These are phyloP conservation scores for Bedellia somnulentella DNA, from an alignment of 2,888 invertebrate species.

Conservation along the genomic window DNA sequence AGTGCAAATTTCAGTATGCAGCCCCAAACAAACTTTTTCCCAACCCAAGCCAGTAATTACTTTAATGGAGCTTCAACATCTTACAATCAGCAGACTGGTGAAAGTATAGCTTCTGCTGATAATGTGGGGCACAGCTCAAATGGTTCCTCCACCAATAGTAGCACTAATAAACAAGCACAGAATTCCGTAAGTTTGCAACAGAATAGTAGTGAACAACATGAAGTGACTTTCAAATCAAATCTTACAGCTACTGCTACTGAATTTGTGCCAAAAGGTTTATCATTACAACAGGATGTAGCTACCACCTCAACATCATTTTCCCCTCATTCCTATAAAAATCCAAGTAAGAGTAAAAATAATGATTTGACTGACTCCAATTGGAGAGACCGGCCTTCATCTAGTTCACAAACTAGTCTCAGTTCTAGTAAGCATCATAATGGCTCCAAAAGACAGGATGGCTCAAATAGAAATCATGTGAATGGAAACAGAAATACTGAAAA, in stretches of 20 bases:
- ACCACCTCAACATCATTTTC: too few relatives aligned
- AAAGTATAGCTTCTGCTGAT: background rate
- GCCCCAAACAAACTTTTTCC: background rate
- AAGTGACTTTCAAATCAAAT: constrained; percentile 45
- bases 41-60: constrained; percentile 17
- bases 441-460: background rate
- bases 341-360: too few relatives aligned
- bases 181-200: too few relatives aligned
- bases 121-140: background rate
- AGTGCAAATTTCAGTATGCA: too few relatives aligned
- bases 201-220: too few relatives aligned
- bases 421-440: background rate
- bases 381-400: constrained; percentile 20
- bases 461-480: constrained; percentile 2
- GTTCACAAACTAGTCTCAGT: background rate
- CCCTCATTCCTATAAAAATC: too few relatives aligned
- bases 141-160: background rate
- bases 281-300: constrained; percentile 12
- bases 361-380: too few relatives aligned
- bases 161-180: background rate
- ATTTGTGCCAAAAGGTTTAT: constrained; percentile 52
- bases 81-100: constrained; percentile 16
- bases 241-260: constrained; percentile 60
- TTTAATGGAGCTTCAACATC: constrained; percentile 27
- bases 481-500: constrained; percentile 12